phyloP scores from a whole-genome alignment of 2,888 invertebrate species.

The Pyrrhia umbra region DNA sequence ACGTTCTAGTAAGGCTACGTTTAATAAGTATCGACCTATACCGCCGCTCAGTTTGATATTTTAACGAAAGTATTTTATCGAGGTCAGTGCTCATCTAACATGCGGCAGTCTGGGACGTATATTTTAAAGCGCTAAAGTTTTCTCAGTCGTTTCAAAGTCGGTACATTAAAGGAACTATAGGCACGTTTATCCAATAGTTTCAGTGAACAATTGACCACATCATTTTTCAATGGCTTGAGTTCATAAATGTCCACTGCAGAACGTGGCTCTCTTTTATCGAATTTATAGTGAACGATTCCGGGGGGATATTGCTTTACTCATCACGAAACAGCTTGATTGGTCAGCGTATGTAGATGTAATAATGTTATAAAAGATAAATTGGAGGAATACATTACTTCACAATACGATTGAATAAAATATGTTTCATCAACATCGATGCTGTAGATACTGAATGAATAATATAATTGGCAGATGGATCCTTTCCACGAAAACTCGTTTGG shows the following conservation, averaged over 20 bases:
- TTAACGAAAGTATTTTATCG: slow-evolving; percentile 7
- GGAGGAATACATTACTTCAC: slow-evolving; percentile 1
- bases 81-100: slow-evolving; percentile 1
- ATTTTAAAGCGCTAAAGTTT: slow-evolving; percentile 21
- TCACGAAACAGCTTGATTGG: slow-evolving; percentile 23
- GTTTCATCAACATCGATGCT: slow-evolving; percentile 14
- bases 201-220: slow-evolving; percentile 50
- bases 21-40: background rate
- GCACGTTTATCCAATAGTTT: slow-evolving; percentile 44
- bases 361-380: slow-evolving; percentile 16
- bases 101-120: background rate
- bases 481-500: background rate
- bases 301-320: slow-evolving; percentile 32
- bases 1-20: no score
- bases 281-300: slow-evolving; percentile 42
- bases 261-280: slow-evolving; percentile 50
- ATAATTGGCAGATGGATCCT: slow-evolving; percentile 10
- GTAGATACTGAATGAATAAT: background rate
- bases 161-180: slow-evolving; percentile 24
- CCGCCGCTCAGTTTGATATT: background rate
- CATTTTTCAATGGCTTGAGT: slow-evolving; percentile 54
- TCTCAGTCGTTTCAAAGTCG: slow-evolving; percentile 2
- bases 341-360: slow-evolving; percentile 15
- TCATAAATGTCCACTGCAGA: slow-evolving; percentile 50
- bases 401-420: slow-evolving; percentile 16